Percentiles rank a stretch among this genome's conserved stretches.
These are phyloP conservation scores for Pristionchus pacificus DNA, from an alignment of 1,140 invertebrate genomes.

Conservation along the genomic window DNA sequence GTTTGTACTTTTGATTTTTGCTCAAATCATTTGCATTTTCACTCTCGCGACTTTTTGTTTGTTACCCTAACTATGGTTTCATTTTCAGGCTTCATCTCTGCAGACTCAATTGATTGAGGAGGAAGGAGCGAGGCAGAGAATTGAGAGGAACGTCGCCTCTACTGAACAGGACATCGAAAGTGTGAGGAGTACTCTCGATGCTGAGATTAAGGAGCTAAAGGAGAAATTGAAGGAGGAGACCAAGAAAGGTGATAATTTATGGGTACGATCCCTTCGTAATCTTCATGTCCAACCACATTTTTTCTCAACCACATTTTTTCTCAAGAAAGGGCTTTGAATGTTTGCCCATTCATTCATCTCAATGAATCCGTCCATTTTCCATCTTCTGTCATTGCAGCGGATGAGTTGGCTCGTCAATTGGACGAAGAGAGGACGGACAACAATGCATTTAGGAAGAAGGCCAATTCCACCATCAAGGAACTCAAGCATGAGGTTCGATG, in stretches of 20 bases:
- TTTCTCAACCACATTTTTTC: too few relatives aligned
- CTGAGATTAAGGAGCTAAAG: constrained; percentile 5
- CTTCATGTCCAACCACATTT: too few relatives aligned
- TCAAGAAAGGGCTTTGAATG: too few relatives aligned
- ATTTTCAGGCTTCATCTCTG: constrained; percentile 1
- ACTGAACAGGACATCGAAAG: constrained; percentile 1
- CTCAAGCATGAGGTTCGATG: neutral
- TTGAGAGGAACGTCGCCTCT: neutral
- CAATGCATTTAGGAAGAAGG: neutral
- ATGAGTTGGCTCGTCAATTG: neutral
- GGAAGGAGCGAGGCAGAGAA: neutral
- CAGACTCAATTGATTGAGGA: constrained; percentile 4
- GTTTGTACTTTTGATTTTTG: constrained; percentile 10
- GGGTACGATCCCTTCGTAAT: neutral
- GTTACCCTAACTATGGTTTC: too few relatives aligned
- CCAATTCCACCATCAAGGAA: neutral
- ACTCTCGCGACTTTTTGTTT: too few relatives aligned
- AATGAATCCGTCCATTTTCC: too few relatives aligned
- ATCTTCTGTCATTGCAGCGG: neutral
- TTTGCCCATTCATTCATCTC: too few relatives aligned
- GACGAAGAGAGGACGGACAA: neutral
- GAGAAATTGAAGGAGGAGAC: constrained; percentile 11
- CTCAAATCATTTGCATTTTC: neutral
- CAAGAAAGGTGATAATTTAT: neutral
- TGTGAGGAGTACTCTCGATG: neutral